Percentiles rank a stretch among this genome's conserved stretches.
These are phyloP conservation scores for Poicephalus gulielmi DNA, from an alignment of 2,113 vertebrate species.

Conservation along the genomic window DNA sequence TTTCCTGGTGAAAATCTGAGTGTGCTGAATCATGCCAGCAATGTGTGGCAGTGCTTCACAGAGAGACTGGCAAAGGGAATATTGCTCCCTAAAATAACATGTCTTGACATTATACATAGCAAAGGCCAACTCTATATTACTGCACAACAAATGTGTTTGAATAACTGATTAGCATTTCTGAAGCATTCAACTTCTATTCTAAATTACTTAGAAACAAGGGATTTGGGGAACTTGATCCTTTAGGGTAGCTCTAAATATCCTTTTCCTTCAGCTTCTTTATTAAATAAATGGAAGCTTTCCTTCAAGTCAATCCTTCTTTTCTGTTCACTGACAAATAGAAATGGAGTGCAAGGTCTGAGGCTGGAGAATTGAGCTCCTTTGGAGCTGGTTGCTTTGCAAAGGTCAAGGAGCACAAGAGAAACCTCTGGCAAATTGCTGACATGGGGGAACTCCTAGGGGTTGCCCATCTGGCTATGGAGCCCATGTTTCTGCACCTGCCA, in stretches of 20 bases:
- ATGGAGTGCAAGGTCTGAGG: not conserved
- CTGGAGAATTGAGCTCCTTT: not conserved
- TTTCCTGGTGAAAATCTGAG: not conserved
- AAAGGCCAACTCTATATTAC: conserved; percentile 47
- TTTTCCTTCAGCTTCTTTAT: not conserved
- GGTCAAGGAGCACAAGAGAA: not conserved
- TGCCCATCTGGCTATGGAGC: not conserved
- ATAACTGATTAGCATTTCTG: conserved; percentile 67
- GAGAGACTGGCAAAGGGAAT: not conserved
- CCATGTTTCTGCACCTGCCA: not conserved
- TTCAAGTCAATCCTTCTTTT: not conserved
- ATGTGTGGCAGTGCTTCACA: not conserved
- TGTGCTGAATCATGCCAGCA: not conserved
- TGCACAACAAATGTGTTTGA: conserved; percentile 61
- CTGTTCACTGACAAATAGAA: not conserved
- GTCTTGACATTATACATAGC: conserved; percentile 43
- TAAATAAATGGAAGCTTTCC: not conserved
- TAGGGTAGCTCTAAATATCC: not conserved
- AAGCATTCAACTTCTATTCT: conserved; percentile 39
- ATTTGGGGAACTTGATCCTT: not conserved
- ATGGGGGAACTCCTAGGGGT: not conserved
- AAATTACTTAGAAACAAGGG: conserved; percentile 29
- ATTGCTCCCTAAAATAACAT: not conserved
- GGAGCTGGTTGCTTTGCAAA: not conserved
- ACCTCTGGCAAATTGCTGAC: conserved; percentile 5